Percentiles rank a stretch among this genome's conserved stretches.
These are phyloP conservation scores for Petromus typicus DNA, from an alignment of 2,113 vertebrate genomes.

Conservation along the genomic window DNA sequence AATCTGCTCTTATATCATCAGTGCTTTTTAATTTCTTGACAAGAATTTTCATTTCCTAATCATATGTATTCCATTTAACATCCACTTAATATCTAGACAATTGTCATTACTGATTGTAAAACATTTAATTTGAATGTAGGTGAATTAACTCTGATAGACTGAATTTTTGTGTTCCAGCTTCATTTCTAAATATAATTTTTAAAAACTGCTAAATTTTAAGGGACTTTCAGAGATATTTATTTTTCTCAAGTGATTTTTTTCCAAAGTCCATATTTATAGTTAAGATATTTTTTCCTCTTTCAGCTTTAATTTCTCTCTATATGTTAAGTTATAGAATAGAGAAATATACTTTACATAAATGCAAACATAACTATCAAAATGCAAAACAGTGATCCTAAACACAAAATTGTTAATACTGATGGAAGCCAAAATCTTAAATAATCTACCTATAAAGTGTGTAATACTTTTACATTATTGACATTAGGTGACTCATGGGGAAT, in stretches of 20 bases:
- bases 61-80: background rate
- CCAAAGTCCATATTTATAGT: background rate
- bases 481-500: conserved; percentile 50
- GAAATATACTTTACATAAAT: background rate
- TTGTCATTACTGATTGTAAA: background rate
- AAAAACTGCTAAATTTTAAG: background rate
- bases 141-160: background rate
- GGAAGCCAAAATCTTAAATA: conserved; percentile 20
- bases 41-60: background rate
- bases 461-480: conserved; percentile 62
- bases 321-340: background rate
- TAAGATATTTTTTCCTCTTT: background rate
- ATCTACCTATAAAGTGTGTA: background rate
- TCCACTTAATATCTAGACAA: background rate
- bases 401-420: conserved; percentile 5
- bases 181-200: background rate
- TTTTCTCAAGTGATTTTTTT: background rate
- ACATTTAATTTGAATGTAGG: background rate
- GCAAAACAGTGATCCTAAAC: background rate
- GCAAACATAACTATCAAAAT: background rate
- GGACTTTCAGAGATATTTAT: background rate
- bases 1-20: background rate
- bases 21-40: background rate
- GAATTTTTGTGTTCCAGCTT: background rate
- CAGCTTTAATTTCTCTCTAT: conserved; percentile 13